phyloP scores from a whole-genome alignment of 2,888 invertebrate species.

The Erpobdella octoculata region DNA sequence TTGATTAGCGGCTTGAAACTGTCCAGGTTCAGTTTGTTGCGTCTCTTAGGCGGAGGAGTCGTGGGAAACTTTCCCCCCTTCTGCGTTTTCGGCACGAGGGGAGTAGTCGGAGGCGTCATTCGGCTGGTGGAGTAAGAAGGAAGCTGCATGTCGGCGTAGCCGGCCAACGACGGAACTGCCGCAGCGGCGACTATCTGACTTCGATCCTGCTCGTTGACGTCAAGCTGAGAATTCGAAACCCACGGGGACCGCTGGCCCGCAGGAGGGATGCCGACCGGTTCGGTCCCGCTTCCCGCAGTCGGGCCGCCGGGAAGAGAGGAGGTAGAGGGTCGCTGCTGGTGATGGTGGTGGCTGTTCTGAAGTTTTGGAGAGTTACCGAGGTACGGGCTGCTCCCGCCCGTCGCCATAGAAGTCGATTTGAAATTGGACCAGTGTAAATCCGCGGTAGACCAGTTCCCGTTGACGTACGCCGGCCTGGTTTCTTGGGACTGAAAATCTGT shows the following conservation, averaged over 20 bases:
- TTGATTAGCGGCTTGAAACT: slow-evolving; percentile 62
- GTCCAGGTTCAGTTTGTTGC: slow-evolving; percentile 61
- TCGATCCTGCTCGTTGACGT: background rate
- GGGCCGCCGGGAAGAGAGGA: slow-evolving; percentile 45
- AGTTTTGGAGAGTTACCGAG: slow-evolving; percentile 43
- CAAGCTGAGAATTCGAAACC: slow-evolving; percentile 39
- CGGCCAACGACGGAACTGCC: slow-evolving; percentile 26
- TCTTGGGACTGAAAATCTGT: background rate
- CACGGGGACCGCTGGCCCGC: slow-evolving; percentile 47
- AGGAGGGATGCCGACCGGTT: slow-evolving; percentile 42
- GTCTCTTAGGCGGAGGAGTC: slow-evolving; percentile 73
- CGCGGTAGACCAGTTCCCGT: background rate
- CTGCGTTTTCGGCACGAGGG: slow-evolving; percentile 52
- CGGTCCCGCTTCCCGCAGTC: slow-evolving; percentile 29
- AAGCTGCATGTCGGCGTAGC: background rate
- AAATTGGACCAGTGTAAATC: slow-evolving; percentile 5
- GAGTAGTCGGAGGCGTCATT: slow-evolving; percentile 56
- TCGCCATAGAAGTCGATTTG: background rate
- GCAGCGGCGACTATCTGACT: slow-evolving; percentile 14
- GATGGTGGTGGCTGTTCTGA: slow-evolving; percentile 22
- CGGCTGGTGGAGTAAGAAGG: background rate
- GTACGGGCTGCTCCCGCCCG: slow-evolving; percentile 43
- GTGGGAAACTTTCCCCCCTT: slow-evolving; percentile 63
- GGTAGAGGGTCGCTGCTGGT: slow-evolving; percentile 41
- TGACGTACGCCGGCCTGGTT: slow-evolving; percentile 38